Conservation (phyloP, 2,113 vertebrate genomes). For the Cacatua alba region DNA sequence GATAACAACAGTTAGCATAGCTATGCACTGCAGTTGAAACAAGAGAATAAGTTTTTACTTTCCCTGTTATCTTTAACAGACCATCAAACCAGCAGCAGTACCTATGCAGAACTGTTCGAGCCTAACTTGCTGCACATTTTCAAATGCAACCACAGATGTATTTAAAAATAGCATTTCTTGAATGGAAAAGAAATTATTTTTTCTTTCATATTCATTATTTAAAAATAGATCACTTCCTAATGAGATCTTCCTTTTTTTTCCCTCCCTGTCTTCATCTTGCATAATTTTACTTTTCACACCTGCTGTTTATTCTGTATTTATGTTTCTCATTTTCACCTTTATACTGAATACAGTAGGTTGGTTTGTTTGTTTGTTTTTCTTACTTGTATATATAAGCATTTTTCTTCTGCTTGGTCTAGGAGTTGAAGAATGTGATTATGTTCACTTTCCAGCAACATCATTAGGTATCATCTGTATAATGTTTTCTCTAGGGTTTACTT, state of each 20-base stretch:
- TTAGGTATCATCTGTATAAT: background rate
- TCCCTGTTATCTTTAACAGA: background rate
- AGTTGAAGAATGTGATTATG: background rate
- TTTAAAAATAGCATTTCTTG: background rate
- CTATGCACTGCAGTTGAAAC: background rate
- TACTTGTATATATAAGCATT: background rate
- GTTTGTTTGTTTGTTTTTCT: background rate
- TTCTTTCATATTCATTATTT: background rate
- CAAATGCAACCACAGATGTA: background rate
- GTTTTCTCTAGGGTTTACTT: background rate
- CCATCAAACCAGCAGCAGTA: background rate
- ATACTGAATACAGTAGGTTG: background rate
- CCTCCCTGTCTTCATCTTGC: background rate
- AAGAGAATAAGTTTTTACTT: background rate
- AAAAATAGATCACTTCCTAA: background rate
- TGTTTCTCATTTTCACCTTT: background rate
- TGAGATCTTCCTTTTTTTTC: background rate
- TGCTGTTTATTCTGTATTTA: background rate
- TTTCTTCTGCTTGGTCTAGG: background rate
- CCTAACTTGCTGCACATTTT: background rate
- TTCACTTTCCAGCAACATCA: background rate
- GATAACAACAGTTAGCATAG: background rate
- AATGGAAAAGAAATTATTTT: background rate
- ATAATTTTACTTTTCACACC: background rate
- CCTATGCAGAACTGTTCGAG: background rate